phyloP scores from a whole-genome alignment of 2,888 invertebrate genomes.

The Andrena praecox region DNA sequence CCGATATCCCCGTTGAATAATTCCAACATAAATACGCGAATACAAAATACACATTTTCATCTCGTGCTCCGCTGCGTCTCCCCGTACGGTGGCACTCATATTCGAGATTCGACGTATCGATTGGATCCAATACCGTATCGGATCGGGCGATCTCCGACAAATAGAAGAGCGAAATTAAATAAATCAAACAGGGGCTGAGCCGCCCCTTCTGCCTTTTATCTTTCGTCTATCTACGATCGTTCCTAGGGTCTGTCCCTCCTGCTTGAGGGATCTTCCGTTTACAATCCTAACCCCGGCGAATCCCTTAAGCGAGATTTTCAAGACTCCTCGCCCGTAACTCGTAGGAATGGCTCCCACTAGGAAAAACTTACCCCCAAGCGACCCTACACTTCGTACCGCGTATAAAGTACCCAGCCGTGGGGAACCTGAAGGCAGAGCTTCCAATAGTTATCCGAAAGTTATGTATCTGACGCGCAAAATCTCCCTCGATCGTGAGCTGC shows the following conservation, averaged over 20 bases:
- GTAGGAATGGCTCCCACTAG: conserved; percentile 71
- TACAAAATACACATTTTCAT: conserved; percentile 10
- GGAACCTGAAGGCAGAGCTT: conserved; percentile 18
- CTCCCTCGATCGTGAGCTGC: background rate
- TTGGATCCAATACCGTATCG: conserved; percentile 58
- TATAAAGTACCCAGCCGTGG: conserved; percentile 40
- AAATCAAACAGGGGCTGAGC: conserved; percentile 74
- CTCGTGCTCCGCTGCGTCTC: conserved; percentile 1
- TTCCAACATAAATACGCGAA: background rate
- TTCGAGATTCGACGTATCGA: conserved; percentile 56
- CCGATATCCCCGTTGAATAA: background rate
- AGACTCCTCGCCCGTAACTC: conserved; percentile 75
- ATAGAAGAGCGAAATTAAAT: conserved; percentile 79
- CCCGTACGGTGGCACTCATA: background rate
- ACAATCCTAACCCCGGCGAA: conserved; percentile 69
- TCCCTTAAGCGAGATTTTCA: conserved; percentile 76
- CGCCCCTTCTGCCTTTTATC: conserved; percentile 71
- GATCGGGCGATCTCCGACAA: conserved; percentile 69
- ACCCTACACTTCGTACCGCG: conserved; percentile 52
- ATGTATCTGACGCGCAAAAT: conserved; percentile 22
- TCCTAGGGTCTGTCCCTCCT: conserved; percentile 73
- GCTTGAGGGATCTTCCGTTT: conserved; percentile 74
- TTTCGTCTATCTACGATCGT: conserved; percentile 75
- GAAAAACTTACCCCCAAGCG: conserved; percentile 66
- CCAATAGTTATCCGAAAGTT: conserved; percentile 35